phyloP scores from a whole-genome alignment of 1,140 invertebrate species.

The Pseudomyrmex flavicornis region DNA sequence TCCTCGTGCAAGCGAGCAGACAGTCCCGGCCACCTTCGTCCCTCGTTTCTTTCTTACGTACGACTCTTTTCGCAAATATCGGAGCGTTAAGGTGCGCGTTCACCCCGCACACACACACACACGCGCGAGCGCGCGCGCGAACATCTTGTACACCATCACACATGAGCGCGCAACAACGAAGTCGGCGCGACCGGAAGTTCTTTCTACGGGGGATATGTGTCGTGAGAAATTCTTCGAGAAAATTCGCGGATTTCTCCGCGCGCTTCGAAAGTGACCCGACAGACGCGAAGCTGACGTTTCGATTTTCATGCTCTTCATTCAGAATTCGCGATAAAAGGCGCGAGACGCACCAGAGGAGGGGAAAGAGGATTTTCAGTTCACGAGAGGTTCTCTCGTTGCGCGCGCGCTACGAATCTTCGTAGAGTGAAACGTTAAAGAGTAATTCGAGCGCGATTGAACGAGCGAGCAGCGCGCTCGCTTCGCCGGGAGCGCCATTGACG shows the following conservation, averaged over 20 bases:
- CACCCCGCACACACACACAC: background rate
- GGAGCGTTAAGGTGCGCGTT: slow-evolving; percentile 20
- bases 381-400: background rate
- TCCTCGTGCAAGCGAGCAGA: background rate
- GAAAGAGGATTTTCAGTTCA: background rate
- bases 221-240: slow-evolving; percentile 54
- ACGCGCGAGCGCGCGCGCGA: background rate
- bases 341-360: background rate
- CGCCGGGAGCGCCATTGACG: slow-evolving; percentile 26
- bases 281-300: slow-evolving; percentile 46
- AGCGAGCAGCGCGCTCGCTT: background rate
- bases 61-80: slow-evolving; percentile 44
- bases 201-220: slow-evolving; percentile 10
- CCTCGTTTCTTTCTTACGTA: slow-evolving; percentile 48
- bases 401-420: background rate
- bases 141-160: background rate
- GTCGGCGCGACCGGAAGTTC: slow-evolving; percentile 9
- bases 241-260: slow-evolving; percentile 15
- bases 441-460: slow-evolving; percentile 45
- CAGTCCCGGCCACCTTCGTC: background rate
- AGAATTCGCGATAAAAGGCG: slow-evolving; percentile 39
- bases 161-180: slow-evolving; percentile 16
- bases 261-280: slow-evolving; percentile 41
- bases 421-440: slow-evolving; percentile 20
- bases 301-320: slow-evolving; percentile 53